Evolutionary conservation across 1,140 invertebrate genomes (phyloP).

Genomic region (Homarus americanus): DNA sequence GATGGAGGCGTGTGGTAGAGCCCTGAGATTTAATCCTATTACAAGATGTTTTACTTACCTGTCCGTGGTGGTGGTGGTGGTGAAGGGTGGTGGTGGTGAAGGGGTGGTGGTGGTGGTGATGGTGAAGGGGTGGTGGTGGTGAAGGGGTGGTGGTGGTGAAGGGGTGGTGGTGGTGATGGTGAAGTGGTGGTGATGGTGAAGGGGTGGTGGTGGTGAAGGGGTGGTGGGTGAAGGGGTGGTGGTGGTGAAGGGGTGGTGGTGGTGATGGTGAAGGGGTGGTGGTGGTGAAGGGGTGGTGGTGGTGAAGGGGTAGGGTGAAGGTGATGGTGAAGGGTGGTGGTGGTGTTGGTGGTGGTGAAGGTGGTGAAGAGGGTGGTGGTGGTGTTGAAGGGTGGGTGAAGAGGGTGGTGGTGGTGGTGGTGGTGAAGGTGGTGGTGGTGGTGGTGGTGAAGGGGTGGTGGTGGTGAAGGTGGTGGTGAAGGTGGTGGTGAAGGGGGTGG

Average conservation of each 20-base stretch:
- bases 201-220: neutral
- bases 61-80: neutral
- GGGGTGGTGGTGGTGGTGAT: neutral
- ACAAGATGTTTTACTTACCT: neutral
- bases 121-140: neutral
- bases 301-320: neutral
- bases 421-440: neutral
- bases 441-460: neutral
- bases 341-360: neutral
- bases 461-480: neutral
- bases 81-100: neutral
- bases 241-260: too few relatives aligned
- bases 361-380: neutral
- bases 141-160: neutral
- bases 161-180: too few relatives aligned
- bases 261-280: neutral
- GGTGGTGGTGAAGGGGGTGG: neutral
- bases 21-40: slow-evolving; percentile 26
- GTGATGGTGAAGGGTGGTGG: too few relatives aligned
- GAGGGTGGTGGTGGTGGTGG: neutral
- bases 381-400: neutral
- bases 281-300: too few relatives aligned
- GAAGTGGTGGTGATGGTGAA: neutral
- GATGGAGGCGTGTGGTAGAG: too few relatives aligned
- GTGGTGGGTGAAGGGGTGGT: neutral